phyloP scores from a whole-genome alignment of 2,888 invertebrate genomes.

The Eupithecia dodoneata region DNA sequence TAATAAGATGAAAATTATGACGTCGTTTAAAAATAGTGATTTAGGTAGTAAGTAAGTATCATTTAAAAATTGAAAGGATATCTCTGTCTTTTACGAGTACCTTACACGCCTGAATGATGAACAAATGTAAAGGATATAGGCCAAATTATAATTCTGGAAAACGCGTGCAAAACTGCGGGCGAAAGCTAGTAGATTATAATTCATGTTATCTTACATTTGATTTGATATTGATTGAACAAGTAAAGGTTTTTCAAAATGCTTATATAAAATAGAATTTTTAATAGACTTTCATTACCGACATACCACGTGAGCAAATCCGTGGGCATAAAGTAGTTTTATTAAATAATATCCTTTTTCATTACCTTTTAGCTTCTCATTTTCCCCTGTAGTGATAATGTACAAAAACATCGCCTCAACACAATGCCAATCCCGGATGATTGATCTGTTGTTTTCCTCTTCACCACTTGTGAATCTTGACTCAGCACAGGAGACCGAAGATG shows the following conservation, averaged over 20 bases:
- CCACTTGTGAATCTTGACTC: not conserved
- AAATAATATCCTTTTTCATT: not conserved
- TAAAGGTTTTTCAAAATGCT: no score
- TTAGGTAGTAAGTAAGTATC: no score
- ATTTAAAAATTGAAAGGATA: not conserved
- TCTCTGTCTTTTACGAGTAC: not conserved
- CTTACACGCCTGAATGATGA: not conserved
- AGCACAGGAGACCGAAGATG: not conserved
- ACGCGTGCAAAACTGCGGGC: not conserved
- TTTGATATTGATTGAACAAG: no score
- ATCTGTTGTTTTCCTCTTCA: not conserved
- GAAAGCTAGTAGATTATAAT: not conserved
- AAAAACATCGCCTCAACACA: slow-evolving; percentile 6
- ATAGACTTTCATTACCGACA: not conserved
- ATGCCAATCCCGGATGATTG: not conserved
- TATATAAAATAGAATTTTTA: no score
- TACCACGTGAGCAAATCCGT: not conserved
- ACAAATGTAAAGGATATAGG: not conserved
- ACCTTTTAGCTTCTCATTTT: not conserved
- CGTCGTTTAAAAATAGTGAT: not conserved
- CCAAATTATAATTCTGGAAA: not conserved
- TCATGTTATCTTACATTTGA: no score
- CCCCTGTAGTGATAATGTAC: not conserved
- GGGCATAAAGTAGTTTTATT: not conserved
- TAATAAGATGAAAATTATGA: not conserved